Base-by-base conservation (phyloP, 2,113 vertebrate species). In the Phoxinus phoxinus region DNA sequence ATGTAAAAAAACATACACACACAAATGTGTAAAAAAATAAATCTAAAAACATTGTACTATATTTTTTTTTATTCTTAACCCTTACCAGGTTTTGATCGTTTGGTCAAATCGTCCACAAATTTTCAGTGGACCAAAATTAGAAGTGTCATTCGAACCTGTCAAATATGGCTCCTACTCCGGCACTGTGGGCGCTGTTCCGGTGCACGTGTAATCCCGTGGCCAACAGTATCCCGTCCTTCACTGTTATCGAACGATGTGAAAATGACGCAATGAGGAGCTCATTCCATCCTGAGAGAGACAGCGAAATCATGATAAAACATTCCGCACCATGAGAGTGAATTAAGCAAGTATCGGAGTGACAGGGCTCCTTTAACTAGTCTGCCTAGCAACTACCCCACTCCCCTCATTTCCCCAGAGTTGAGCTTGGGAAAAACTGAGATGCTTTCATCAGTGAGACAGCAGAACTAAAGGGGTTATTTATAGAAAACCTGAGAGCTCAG, bases 241-340 rank as follows among this genome's bases (percentile, higher is more conserved):
- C 98, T 0, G 97, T 91, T 84, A 99, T 98, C 77, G 98, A 99
- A 46, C 98, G 98, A 90, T 99, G 98, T 0, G 98, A 99, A 93
- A 99, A 99, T 78, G 98, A 99, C 65, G 98, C 98, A 8, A 99
- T 99, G 30, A 99, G 97, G 84, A 99, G 96, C 90, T 99, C 98
- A 0, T 99, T 99, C 98, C 98, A 99, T 84, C 98, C 98, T 99
- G 94, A 17, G 15, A 51, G 78, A 81, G 53, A 90, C 65, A 81
- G 74, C 1, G 56, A 46, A 59, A 59, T 61, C 23, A 85, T n/a
- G 35, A 15, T 19, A 17, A 32, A 41, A 35, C 59, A 63, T 51
- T 59, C 32, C 7, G 21, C 11, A 75, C 11, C 17, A 19, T 61
- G 4, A 76, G 30, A 67, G 19, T 27, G 5, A 6, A 85, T 73